These are phyloP conservation scores for Protobothrops mucrosquamatus DNA, from an alignment of 2,113 vertebrate genomes.

Conservation along the genomic window DNA sequence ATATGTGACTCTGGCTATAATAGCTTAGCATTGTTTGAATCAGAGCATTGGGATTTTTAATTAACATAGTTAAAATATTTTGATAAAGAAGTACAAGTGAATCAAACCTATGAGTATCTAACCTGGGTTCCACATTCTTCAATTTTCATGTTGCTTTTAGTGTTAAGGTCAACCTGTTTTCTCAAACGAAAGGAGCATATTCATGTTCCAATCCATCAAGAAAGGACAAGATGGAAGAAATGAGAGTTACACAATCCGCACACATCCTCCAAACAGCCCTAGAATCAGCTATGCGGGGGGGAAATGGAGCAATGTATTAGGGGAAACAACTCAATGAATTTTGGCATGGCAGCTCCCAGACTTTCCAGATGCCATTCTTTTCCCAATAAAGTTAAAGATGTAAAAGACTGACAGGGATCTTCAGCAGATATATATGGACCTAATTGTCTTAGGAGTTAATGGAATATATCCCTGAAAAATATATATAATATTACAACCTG, in stretches of 20 bases:
- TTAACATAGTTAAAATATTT: not conserved
- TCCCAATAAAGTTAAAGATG: not conserved
- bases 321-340: not conserved
- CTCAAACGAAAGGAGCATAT: not conserved
- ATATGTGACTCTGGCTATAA: not conserved
- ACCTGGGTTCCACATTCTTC: not conserved
- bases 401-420: not conserved
- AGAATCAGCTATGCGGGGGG: not conserved
- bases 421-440: not conserved
- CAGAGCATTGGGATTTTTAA: not conserved
- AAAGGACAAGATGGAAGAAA: not conserved
- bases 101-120: not conserved
- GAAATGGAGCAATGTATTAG: not conserved
- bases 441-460: not conserved
- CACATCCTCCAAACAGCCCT: not conserved
- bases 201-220: not conserved
- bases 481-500: not conserved
- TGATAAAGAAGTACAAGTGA: not conserved
- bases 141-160: not conserved
- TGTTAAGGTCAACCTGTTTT: not conserved
- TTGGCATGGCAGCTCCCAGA: not conserved
- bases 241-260: not conserved
- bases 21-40: not conserved
- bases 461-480: not conserved
- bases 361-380: not conserved